A percentile compares a stretch with the other conserved stretches of the same genome.
These are phyloP conservation scores for Lethenteron reissneri DNA, from an alignment of 2,113 vertebrate genomes.

Conservation along the genomic window DNA sequence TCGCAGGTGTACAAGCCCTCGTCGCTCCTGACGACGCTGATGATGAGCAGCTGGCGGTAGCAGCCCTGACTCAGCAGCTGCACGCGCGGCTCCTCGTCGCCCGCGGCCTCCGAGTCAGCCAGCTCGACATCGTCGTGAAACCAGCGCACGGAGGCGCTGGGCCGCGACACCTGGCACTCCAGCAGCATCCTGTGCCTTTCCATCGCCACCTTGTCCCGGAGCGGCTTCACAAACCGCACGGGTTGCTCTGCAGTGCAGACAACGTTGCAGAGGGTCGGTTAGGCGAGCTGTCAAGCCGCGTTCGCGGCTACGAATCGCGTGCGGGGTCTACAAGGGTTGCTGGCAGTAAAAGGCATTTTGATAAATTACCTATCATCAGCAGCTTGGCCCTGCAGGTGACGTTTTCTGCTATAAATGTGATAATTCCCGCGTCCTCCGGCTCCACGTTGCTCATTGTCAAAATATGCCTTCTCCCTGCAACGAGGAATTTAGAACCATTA, in stretches of 20 bases:
- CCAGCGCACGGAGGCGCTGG: conserved; percentile 57
- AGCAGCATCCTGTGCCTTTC: conserved; percentile 58
- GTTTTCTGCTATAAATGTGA: too few relatives aligned
- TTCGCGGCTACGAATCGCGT: too few relatives aligned
- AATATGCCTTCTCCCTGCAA: too few relatives aligned
- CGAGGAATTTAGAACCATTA: too few relatives aligned
- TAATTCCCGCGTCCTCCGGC: too few relatives aligned
- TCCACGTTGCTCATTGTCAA: too few relatives aligned
- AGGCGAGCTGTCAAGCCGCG: too few relatives aligned
- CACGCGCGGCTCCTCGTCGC: conserved; percentile 22
- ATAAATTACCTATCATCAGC: too few relatives aligned
- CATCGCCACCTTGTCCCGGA: conserved; percentile 82
- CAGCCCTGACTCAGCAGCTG: conserved; percentile 57
- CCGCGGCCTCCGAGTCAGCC: not conserved
- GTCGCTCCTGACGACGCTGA: conserved; percentile 37
- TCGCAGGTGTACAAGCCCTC: conserved; percentile 73
- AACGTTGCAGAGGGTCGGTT: too few relatives aligned
- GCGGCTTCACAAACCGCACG: conserved; percentile 55
- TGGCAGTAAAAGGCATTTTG: too few relatives aligned
- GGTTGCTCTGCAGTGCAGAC: conserved; percentile 40
- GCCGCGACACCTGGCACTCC: conserved; percentile 78
- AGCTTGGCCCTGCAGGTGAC: too few relatives aligned
- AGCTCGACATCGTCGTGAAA: conserved; percentile 44
- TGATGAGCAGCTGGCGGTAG: conserved; percentile 67
- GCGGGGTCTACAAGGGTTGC: too few relatives aligned